These are phyloP conservation scores for Pseudopipra pipra DNA, from an alignment of 2,113 vertebrate species.

Conservation along the genomic window DNA sequence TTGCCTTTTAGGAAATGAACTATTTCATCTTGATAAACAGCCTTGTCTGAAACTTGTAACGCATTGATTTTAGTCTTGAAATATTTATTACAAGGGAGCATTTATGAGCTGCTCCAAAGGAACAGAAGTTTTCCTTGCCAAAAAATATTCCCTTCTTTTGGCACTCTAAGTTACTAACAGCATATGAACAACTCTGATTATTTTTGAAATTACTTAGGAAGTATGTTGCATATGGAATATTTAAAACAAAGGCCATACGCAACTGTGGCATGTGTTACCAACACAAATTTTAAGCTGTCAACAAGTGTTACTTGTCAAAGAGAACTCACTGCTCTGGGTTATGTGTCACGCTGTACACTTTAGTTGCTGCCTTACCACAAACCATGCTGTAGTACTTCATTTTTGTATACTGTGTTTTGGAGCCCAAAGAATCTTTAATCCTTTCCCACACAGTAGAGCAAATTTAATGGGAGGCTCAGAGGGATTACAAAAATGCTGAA, in stretches of 20 bases:
- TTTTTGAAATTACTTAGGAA: background rate
- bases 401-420: constrained; percentile 22
- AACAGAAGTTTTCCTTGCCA: background rate
- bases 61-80: background rate
- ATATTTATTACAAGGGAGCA: background rate
- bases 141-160: background rate
- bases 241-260: background rate
- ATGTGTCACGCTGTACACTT: background rate
- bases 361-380: constrained; percentile 38
- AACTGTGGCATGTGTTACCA: background rate
- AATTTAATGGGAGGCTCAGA: constrained; percentile 57
- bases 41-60: constrained; percentile 5
- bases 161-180: background rate
- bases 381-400: constrained; percentile 31
- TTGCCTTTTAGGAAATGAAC: constrained; percentile 8
- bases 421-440: constrained; percentile 58
- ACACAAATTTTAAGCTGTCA: constrained; percentile 16
- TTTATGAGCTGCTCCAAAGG: background rate
- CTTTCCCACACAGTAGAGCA: constrained; percentile 54
- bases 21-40: constrained; percentile 19
- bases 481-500: constrained; percentile 63
- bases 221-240: background rate
- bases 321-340: background rate
- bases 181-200: background rate
- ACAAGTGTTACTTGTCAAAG: constrained; percentile 4